These are phyloP conservation scores for Rana temporaria DNA, from an alignment of 2,113 vertebrate genomes.

Conservation along the genomic window DNA sequence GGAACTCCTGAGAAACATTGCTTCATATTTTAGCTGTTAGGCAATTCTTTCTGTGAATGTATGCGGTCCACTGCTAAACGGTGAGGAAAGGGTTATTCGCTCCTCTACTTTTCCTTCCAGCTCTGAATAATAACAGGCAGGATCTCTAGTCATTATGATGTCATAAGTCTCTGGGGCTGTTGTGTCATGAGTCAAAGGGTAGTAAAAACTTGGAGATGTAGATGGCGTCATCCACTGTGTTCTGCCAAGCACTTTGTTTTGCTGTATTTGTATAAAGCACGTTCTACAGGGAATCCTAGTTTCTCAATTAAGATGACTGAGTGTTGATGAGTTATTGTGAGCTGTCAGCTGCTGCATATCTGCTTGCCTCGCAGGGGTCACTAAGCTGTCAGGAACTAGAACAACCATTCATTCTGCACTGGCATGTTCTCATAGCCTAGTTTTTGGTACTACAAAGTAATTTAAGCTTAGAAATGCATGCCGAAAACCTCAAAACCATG, in stretches of 20 bases:
- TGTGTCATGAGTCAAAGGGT: background rate
- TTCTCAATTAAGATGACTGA: slow-evolving; percentile 8
- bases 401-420: background rate
- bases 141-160: slow-evolving; percentile 1
- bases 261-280: background rate
- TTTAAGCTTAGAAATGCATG: too few relatives aligned
- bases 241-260: slow-evolving; percentile 38
- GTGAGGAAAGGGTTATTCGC: background rate
- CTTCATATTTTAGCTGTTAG: background rate
- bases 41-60: background rate
- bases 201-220: background rate
- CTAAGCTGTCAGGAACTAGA: background rate
- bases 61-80: background rate
- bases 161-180: background rate
- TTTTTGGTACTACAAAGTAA: too few relatives aligned
- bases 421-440: too few relatives aligned
- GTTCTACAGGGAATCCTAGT: background rate
- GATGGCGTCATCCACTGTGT: background rate
- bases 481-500: too few relatives aligned
- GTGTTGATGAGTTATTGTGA: slow-evolving; percentile 1
- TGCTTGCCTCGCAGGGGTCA: background rate
- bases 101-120: background rate
- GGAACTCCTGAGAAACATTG: background rate
- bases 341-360: background rate
- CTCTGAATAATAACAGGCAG: background rate